These are phyloP conservation scores for Neofelis nebulosa DNA, from an alignment of 2,113 vertebrate species.

Conservation along the genomic window DNA sequence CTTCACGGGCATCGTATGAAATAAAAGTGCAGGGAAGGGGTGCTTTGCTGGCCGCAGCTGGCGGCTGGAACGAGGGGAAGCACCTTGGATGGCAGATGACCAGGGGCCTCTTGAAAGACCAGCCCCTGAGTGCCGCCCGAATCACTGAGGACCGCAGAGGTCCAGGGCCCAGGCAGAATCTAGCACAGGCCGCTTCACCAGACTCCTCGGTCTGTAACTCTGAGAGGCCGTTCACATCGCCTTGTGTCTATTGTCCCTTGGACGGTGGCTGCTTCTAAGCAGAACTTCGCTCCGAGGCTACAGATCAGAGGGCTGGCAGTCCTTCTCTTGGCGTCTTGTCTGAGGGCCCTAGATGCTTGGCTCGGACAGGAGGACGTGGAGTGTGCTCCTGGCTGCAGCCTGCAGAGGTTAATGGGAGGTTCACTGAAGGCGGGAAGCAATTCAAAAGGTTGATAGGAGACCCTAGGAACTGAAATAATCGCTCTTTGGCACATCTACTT, in stretches of 20 bases:
- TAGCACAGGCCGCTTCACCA: not conserved
- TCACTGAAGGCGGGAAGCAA: not conserved
- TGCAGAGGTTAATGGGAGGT: not conserved
- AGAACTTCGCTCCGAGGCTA: not conserved
- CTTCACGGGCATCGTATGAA: rapidly evolving
- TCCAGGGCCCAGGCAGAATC: not conserved
- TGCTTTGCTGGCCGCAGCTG: not conserved
- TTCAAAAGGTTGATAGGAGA: not conserved
- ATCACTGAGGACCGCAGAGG: not conserved
- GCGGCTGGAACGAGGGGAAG: not conserved
- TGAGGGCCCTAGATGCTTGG: not conserved
- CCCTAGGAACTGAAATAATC: not conserved
- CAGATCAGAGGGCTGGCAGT: not conserved
- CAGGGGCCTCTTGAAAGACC: not conserved
- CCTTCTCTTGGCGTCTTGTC: rapidly evolving
- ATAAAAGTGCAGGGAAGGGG: no score
- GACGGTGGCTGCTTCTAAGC: not conserved
- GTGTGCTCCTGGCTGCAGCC: not conserved
- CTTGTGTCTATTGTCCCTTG: not conserved
- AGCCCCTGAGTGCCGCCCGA: not conserved
- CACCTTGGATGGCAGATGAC: not conserved
- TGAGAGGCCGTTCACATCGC: rapidly evolving
- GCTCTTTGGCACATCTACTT: rapidly evolving
- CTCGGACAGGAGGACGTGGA: not conserved
- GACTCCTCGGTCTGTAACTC: not conserved